A percentile compares a stretch with the other conserved stretches of the same genome.
phyloP scores from a whole-genome alignment of 64 coral and sea anemone species.

The Pachyseris speciosa region DNA sequence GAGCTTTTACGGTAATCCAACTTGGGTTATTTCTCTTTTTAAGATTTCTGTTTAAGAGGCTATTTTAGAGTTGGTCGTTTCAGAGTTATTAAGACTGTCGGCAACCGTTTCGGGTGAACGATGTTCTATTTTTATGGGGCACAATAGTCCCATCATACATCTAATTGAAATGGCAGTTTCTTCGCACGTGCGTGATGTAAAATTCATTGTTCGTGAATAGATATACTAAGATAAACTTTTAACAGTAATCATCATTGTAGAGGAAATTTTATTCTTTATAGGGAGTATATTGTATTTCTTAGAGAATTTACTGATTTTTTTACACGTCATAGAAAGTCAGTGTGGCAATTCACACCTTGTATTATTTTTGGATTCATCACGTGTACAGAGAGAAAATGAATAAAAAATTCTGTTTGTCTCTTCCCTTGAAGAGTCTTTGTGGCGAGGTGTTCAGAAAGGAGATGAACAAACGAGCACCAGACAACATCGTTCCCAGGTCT shows the following conservation, averaged over 20 bases:
- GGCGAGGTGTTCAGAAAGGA: no score
- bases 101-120: background rate
- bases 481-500: no score
- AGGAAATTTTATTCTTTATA: background rate
- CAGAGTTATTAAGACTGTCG: background rate
- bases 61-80: background rate
- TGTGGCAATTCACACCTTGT: background rate
- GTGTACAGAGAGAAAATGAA: background rate
- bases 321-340: background rate
- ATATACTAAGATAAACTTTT: background rate
- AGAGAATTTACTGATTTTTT: background rate
- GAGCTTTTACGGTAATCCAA: no score
- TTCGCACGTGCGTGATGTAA: background rate
- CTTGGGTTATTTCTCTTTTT: no score
- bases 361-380: constrained; percentile 27
- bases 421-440: background rate
- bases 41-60: no score
- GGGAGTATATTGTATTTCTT: background rate
- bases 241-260: background rate
- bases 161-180: background rate
- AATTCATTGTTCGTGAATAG: background rate
- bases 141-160: background rate
- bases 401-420: background rate
- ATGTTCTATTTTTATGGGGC: background rate
- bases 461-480: no score